Evolutionary conservation across 2,888 invertebrate species (phyloP).

Genomic region (Apodemia mormo): DNA sequence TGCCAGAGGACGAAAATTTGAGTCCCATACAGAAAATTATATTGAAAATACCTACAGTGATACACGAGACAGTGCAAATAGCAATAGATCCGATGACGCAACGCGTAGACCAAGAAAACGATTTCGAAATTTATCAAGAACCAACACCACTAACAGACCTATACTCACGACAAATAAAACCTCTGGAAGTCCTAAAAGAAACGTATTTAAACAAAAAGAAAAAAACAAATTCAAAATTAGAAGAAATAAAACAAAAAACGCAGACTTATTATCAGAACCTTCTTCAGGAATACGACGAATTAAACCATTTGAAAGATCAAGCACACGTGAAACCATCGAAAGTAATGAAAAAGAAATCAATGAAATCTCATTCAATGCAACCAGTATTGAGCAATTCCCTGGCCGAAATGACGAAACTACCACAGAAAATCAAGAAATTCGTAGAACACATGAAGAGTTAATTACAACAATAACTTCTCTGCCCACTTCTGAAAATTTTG

Average conservation of each 20-base stretch:
- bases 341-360: slow-evolving; percentile 56
- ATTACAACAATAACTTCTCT: slow-evolving; percentile 33
- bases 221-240: slow-evolving; percentile 57
- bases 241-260: slow-evolving; percentile 66
- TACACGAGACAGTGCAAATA: slow-evolving; percentile 71
- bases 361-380: slow-evolving; percentile 57
- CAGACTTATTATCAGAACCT: slow-evolving; percentile 63
- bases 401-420: slow-evolving; percentile 64
- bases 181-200: slow-evolving; percentile 48
- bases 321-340: slow-evolving; percentile 56
- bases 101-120: slow-evolving; percentile 48
- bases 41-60: slow-evolving; percentile 62
- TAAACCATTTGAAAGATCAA: slow-evolving; percentile 53
- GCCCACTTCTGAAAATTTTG: slow-evolving; percentile 30
- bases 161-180: slow-evolving; percentile 44
- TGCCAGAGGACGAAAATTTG: slow-evolving; percentile 59
- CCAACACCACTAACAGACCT: slow-evolving; percentile 35
- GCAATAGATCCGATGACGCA: slow-evolving; percentile 56
- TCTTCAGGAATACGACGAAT: slow-evolving; percentile 63
- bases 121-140: slow-evolving; percentile 38
- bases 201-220: slow-evolving; percentile 50
- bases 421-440: slow-evolving; percentile 65
- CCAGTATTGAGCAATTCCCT: slow-evolving; percentile 70
- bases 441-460: slow-evolving; percentile 65
- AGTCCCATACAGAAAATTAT: slow-evolving; percentile 62